Evolutionary conservation across 2,888 invertebrate species (phyloP).

Genomic region (Limnephilus lunatus): DNA sequence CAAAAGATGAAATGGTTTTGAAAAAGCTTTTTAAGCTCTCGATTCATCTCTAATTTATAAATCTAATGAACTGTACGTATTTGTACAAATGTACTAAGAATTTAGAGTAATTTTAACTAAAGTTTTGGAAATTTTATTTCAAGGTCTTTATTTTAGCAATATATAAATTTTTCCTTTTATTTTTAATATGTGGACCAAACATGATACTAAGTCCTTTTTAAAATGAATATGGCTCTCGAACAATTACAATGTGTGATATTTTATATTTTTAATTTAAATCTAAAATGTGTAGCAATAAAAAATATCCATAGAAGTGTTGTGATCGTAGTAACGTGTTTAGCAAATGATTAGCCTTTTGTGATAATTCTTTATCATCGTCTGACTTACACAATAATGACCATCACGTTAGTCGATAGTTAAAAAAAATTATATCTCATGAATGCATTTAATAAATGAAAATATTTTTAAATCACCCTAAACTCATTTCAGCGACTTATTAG

Average conservation of each 20-base stretch:
- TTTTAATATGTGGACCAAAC: not conserved
- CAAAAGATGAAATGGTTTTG: not conserved
- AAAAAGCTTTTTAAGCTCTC: not conserved
- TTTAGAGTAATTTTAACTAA: not conserved
- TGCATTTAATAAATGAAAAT: no score
- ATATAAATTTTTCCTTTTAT: not conserved
- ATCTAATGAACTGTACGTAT: no score
- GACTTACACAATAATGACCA: not conserved
- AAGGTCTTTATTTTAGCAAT: not conserved
- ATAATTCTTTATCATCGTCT: not conserved
- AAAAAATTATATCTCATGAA: not conserved
- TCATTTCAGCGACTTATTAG: not conserved
- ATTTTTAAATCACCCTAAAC: not conserved
- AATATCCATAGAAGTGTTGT: not conserved
- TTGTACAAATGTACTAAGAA: not conserved
- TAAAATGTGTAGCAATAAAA: slow-evolving; percentile 12
- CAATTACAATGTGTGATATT: slow-evolving; percentile 29
- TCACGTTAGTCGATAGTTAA: not conserved
- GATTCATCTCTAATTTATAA: not conserved
- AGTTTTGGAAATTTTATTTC: not conserved
- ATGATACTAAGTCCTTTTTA: not conserved
- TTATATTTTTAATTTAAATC: not conserved
- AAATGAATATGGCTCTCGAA: not conserved
- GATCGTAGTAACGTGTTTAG: not conserved
- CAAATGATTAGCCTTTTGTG: not conserved